phyloP scores from a whole-genome alignment of 2,113 vertebrate genomes.

The Kryptolebias marmoratus region DNA sequence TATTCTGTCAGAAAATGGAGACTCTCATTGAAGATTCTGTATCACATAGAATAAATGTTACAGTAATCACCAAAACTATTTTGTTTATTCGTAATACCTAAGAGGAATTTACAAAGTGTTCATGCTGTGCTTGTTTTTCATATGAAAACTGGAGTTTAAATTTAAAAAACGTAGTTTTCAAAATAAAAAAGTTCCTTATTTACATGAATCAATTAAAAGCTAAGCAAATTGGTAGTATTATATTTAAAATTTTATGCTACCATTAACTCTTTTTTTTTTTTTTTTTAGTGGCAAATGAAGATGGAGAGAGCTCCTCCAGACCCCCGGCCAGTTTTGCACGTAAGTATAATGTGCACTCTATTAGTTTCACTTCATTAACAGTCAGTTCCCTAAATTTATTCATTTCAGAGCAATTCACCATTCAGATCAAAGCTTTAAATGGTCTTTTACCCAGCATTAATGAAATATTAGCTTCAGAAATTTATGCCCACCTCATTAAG shows the following conservation, averaged over 20 bases:
- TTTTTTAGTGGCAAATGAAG: constrained; percentile 91
- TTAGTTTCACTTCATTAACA: constrained; percentile 7
- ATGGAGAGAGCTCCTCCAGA: constrained; percentile 84
- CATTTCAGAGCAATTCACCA: constrained; percentile 6
- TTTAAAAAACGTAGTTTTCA: too few relatives aligned
- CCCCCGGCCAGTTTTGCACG: constrained; percentile 87
- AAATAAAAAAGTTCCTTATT: background rate
- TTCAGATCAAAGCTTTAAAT: constrained; percentile 12
- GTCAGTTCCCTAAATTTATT: constrained; percentile 4
- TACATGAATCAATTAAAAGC: background rate
- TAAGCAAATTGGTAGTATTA: background rate
- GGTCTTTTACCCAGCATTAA: constrained; percentile 5
- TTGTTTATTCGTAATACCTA: too few relatives aligned
- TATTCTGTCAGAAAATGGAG: too few relatives aligned
- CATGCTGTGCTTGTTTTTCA: background rate
- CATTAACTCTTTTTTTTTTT: background rate
- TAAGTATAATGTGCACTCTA: constrained; percentile 77
- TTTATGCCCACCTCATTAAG: background rate
- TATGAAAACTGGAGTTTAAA: too few relatives aligned
- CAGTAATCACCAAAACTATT: too few relatives aligned
- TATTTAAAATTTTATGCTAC: background rate
- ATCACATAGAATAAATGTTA: too few relatives aligned
- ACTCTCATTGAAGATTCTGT: too few relatives aligned
- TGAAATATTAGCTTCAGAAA: constrained; percentile 16
- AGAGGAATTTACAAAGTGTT: background rate